These are phyloP conservation scores for Neodontobutis hainanensis DNA, from an alignment of 2,113 vertebrate genomes.

Conservation along the genomic window DNA sequence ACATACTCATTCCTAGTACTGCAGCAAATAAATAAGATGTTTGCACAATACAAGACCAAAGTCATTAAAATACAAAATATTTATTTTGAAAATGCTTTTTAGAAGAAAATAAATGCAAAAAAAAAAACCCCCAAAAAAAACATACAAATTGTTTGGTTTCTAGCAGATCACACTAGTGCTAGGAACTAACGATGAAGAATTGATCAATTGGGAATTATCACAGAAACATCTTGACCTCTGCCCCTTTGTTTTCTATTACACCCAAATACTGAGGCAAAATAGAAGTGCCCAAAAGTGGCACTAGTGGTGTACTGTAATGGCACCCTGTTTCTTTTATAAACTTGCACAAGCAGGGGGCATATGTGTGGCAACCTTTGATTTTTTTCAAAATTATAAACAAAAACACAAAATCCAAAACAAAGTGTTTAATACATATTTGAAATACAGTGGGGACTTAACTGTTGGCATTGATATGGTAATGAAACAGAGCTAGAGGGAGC, in stretches of 20 bases:
- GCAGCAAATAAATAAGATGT: not conserved
- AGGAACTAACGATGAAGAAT: slow-evolving; percentile 69
- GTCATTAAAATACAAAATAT: slow-evolving; percentile 80
- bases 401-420: slow-evolving; percentile 61
- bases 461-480: slow-evolving; percentile 67
- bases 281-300: slow-evolving; percentile 63
- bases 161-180: slow-evolving; percentile 74
- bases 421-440: slow-evolving; percentile 69
- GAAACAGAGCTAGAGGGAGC: slow-evolving; percentile 48
- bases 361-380: slow-evolving; percentile 55
- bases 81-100: slow-evolving; percentile 79
- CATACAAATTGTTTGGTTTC: slow-evolving; percentile 79
- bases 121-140: slow-evolving; percentile 53
- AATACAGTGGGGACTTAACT: slow-evolving; percentile 59
- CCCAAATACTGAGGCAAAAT: slow-evolving; percentile 62
- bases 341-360: slow-evolving; percentile 43
- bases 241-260: slow-evolving; percentile 47
- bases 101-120: slow-evolving; percentile 57
- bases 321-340: slow-evolving; percentile 51
- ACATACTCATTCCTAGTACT: not conserved
- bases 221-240: slow-evolving; percentile 44
- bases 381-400: slow-evolving; percentile 26
- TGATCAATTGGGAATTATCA: slow-evolving; percentile 50
- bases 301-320: slow-evolving; percentile 66
- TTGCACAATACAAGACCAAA: slow-evolving; percentile 68